phyloP scores from a whole-genome alignment of 2,113 vertebrate genomes.

The Spheniscus mendiculus region DNA sequence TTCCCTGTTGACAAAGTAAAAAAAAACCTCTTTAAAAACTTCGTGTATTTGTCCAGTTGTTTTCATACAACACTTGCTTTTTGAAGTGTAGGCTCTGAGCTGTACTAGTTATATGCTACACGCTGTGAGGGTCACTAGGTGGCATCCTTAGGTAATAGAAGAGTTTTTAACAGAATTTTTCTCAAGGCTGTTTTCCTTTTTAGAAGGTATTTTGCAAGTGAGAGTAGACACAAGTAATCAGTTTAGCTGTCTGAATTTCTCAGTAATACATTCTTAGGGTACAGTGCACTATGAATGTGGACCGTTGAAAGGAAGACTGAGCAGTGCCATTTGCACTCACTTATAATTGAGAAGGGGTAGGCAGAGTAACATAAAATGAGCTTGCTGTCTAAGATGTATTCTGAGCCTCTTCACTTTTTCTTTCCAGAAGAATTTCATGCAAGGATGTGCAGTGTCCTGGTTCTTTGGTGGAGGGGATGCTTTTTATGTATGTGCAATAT shows the following conservation, averaged over 20 bases:
- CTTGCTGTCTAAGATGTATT: neutral
- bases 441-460: neutral
- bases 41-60: neutral
- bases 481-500: neutral
- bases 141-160: neutral
- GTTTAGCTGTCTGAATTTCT: neutral
- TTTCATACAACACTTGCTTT: neutral
- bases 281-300: neutral
- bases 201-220: neutral
- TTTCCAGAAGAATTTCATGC: neutral
- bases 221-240: neutral
- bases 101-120: neutral
- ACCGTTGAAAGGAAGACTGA: neutral
- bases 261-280: neutral
- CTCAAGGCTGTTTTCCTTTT: neutral
- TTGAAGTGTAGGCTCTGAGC: neutral
- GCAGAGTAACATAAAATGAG: neutral
- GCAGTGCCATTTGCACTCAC: neutral
- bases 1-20: neutral
- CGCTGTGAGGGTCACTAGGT: conserved; percentile 4
- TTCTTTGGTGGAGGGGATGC: neutral
- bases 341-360: neutral
- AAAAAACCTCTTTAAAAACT: neutral
- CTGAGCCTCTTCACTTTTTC: neutral
- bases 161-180: neutral